These are phyloP conservation scores for Pseudorasbora parva DNA, from an alignment of 2,113 vertebrate species.

Conservation along the genomic window DNA sequence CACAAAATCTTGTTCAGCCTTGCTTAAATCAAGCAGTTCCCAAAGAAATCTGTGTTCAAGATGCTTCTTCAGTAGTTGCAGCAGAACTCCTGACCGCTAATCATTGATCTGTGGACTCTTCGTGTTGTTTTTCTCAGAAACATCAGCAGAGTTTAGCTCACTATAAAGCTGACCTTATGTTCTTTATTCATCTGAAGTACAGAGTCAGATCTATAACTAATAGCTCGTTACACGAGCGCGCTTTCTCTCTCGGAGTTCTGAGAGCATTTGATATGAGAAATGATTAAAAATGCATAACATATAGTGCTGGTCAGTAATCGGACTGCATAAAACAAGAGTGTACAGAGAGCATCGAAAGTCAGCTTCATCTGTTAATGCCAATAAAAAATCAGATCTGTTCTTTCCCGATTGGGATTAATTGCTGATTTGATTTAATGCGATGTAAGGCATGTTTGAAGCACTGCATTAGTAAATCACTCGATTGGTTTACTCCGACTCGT, in stretches of 20 bases:
- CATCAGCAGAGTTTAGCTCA: not conserved
- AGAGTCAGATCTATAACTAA: conserved; percentile 22
- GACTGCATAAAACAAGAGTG: conserved; percentile 5
- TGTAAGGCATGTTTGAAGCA: not conserved
- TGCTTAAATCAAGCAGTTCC: too few species aligned
- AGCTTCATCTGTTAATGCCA: not conserved
- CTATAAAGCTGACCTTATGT: not conserved
- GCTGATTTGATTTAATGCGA: not conserved
- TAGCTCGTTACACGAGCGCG: not conserved
- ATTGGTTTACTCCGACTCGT: too few species aligned
- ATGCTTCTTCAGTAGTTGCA: too few species aligned
- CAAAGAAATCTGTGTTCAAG: too few species aligned
- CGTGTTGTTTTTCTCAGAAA: too few species aligned
- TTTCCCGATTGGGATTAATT: not conserved
- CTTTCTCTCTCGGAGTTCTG: not conserved
- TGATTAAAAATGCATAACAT: conserved; percentile 42
- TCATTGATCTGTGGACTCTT: not conserved
- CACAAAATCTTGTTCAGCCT: too few species aligned
- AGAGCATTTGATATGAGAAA: conserved; percentile 41
- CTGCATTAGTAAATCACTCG: not conserved
- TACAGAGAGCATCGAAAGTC: not conserved
- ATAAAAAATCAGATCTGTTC: not conserved
- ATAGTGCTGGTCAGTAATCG: conserved; percentile 7
- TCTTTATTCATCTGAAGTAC: not conserved
- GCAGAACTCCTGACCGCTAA: not conserved